These are phyloP conservation scores for Nomia melanderi DNA, from an alignment of 1,140 invertebrate genomes.

Conservation along the genomic window DNA sequence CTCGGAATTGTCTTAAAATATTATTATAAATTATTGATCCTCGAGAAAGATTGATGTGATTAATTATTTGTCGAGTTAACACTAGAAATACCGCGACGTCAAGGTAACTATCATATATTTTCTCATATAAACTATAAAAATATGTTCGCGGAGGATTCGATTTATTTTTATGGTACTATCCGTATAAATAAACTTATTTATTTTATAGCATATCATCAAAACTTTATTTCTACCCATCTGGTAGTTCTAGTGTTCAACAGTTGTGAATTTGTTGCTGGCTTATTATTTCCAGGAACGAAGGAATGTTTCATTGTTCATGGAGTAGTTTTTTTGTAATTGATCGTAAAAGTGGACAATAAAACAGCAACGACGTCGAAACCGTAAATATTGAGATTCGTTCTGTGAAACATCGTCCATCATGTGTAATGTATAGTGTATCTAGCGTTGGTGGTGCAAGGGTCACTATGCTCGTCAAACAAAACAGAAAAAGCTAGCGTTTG, in stretches of 20 bases:
- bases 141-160: too few relatives aligned
- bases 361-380: neutral
- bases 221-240: too few relatives aligned
- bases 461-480: constrained; percentile 27
- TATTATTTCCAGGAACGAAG: neutral
- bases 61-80: neutral
- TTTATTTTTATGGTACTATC: too few relatives aligned
- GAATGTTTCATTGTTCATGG: too few relatives aligned
- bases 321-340: too few relatives aligned
- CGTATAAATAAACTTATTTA: too few relatives aligned
- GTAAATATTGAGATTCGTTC: neutral
- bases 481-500: constrained; percentile 40
- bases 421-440: constrained; percentile 22
- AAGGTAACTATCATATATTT: too few relatives aligned
- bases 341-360: neutral
- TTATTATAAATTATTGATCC: neutral
- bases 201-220: too few relatives aligned
- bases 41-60: neutral
- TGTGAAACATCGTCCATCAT: constrained; percentile 4
- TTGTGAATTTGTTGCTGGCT: neutral
- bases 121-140: too few relatives aligned
- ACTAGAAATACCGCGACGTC: too few relatives aligned
- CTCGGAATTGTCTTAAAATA: too few relatives aligned
- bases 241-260: too few relatives aligned
- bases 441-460: constrained; percentile 32